Conservation (phyloP, 2,113 vertebrate genomes). For the Vicugna pacos region DNA sequence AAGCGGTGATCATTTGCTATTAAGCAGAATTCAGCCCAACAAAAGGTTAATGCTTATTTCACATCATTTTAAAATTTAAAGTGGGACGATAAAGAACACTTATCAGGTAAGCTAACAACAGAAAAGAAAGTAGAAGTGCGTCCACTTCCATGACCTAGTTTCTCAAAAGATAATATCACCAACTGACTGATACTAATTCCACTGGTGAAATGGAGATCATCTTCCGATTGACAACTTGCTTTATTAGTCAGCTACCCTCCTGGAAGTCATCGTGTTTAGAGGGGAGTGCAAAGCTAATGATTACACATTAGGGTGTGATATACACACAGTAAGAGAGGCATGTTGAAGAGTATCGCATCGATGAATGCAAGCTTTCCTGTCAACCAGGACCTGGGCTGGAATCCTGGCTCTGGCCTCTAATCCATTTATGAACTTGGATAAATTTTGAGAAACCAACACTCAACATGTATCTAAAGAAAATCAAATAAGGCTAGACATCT, state of each 20-base stretch:
- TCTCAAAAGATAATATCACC: neutral
- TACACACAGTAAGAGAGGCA: neutral
- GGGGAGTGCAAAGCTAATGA: neutral
- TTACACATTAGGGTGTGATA: neutral
- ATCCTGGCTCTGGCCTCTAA: neutral
- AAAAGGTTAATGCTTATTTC: conserved; percentile 40
- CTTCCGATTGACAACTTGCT: neutral
- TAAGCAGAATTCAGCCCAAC: conserved; percentile 21
- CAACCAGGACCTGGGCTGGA: neutral
- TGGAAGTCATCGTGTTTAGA: neutral
- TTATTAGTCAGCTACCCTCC: neutral
- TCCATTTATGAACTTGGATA: neutral
- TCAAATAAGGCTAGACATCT: neutral
- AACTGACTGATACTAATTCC: neutral
- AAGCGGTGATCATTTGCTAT: conserved; percentile 30
- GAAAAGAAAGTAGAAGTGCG: conserved; percentile 14
- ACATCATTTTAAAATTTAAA: conserved; percentile 28
- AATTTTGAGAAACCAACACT: neutral
- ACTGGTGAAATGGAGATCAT: neutral
- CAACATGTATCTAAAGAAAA: neutral
- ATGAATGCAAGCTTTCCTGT: neutral
- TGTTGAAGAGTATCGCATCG: neutral
- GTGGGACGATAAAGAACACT: conserved; percentile 21
- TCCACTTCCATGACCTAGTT: neutral
- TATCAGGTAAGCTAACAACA: neutral